Evolutionary conservation across 2,888 invertebrate genomes (phyloP).

Genomic region (Drosophila greeni): DNA sequence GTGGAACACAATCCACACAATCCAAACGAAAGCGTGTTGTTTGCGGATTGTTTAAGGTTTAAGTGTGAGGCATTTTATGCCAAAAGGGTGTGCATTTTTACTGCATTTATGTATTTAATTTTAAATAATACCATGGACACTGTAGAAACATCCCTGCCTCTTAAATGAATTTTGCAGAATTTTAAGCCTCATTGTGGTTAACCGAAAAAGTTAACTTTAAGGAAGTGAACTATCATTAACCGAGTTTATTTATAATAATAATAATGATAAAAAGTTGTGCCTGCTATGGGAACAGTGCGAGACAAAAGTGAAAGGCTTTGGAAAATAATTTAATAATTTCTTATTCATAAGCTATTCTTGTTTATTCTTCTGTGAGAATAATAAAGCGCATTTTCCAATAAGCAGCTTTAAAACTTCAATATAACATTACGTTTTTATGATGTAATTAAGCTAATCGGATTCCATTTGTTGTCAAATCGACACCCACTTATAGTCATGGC

Average conservation of each 20-base stretch:
- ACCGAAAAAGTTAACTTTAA: conserved; percentile 10
- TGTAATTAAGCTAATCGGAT: conserved; percentile 4
- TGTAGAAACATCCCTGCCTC: neutral
- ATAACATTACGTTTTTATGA: neutral
- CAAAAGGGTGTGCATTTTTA: neutral
- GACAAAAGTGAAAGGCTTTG: neutral
- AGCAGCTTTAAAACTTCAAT: too few species aligned
- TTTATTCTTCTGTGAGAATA: neutral
- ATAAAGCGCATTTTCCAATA: too few species aligned
- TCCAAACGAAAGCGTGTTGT: conserved; percentile 13
- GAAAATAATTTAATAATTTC: neutral
- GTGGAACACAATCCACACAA: conserved; percentile 37
- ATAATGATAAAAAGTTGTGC: neutral
- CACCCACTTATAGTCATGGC: conserved; percentile 13
- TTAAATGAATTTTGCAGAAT: neutral
- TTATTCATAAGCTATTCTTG: neutral
- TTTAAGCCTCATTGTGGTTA: conserved; percentile 4
- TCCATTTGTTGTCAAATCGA: conserved; percentile 13
- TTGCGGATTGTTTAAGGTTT: conserved; percentile 6
- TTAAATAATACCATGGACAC: too few species aligned
- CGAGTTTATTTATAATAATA: neutral
- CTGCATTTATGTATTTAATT: neutral
- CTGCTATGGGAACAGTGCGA: neutral
- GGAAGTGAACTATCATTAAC: conserved; percentile 8
- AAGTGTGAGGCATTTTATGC: neutral